phyloP scores from a whole-genome alignment of 2,113 vertebrate species.

The Tauraco erythrolophus region DNA sequence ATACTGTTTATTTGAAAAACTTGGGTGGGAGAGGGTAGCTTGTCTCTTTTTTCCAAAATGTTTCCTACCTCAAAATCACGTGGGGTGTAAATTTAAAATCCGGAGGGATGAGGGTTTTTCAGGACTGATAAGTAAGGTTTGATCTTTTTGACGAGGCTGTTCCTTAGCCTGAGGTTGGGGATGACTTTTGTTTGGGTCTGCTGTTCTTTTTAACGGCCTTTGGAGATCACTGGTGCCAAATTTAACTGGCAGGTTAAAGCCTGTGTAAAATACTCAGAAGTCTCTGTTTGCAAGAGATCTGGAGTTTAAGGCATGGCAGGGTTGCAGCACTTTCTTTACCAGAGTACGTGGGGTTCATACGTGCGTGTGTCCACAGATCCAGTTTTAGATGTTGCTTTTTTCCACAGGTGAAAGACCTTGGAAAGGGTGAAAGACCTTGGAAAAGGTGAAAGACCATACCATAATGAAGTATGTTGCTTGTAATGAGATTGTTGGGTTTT shows the following conservation, averaged over 20 bases:
- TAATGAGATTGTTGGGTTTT: neutral
- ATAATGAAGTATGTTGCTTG: neutral
- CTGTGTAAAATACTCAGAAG: neutral
- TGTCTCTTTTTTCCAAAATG: neutral
- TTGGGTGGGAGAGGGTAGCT: neutral
- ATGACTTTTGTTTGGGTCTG: neutral
- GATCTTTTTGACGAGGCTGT: neutral
- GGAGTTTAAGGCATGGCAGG: neutral
- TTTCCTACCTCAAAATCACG: neutral
- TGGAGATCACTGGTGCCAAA: neutral
- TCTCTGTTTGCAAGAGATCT: neutral
- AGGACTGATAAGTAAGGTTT: neutral
- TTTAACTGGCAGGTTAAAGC: neutral
- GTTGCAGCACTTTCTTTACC: neutral
- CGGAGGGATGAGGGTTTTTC: neutral
- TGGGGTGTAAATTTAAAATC: neutral
- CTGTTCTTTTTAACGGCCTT: neutral
- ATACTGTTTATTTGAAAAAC: slow-evolving; percentile 2
- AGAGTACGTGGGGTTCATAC: neutral
- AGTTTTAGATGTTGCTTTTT: neutral
- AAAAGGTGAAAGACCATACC: no score
- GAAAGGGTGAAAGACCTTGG: neutral
- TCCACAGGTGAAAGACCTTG: neutral
- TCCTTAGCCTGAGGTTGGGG: neutral
- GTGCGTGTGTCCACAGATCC: no score